Evolutionary conservation across 2,888 invertebrate genomes (phyloP).

Genomic region (Abscondita cerata): DNA sequence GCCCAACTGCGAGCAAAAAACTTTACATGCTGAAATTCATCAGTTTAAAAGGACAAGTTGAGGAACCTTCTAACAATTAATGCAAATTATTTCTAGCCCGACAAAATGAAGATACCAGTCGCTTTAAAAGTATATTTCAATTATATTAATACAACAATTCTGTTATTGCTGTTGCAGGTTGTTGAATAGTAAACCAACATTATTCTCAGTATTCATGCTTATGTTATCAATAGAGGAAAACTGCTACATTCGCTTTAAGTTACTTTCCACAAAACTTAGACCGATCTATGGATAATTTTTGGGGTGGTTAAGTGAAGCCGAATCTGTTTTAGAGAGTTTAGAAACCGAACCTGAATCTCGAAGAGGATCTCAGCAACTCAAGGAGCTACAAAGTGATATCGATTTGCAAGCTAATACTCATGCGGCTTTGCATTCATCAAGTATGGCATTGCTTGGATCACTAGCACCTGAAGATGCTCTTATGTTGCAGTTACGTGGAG

Average conservation of each 20-base stretch:
- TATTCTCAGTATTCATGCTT: conserved; percentile 82
- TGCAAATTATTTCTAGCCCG: conserved; percentile 91
- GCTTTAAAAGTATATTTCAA: conserved; percentile 73
- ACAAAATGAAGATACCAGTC: conserved; percentile 89
- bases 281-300: conserved; percentile 89
- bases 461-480: conserved; percentile 92
- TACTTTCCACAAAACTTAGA: conserved; percentile 93
- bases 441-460: conserved; percentile 83
- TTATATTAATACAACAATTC: no score
- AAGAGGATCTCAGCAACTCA: conserved; percentile 53
- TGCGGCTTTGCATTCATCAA: conserved; percentile 87
- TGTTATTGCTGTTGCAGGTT: conserved; percentile 47
- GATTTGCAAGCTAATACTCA: conserved; percentile 93
- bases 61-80: conserved; percentile 88
- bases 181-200: conserved; percentile 88
- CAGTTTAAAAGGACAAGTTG: conserved; percentile 92
- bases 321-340: conserved; percentile 82
- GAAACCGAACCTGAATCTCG: conserved; percentile 72
- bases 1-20: conserved; percentile 91
- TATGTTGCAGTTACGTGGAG: conserved; percentile 90
- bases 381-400: conserved; percentile 95
- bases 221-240: conserved; percentile 88
- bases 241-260: conserved; percentile 89
- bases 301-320: conserved; percentile 93
- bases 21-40: conserved; percentile 90